Conservation (phyloP, 2,113 vertebrate genomes). For the Pleuronectes platessa region DNA sequence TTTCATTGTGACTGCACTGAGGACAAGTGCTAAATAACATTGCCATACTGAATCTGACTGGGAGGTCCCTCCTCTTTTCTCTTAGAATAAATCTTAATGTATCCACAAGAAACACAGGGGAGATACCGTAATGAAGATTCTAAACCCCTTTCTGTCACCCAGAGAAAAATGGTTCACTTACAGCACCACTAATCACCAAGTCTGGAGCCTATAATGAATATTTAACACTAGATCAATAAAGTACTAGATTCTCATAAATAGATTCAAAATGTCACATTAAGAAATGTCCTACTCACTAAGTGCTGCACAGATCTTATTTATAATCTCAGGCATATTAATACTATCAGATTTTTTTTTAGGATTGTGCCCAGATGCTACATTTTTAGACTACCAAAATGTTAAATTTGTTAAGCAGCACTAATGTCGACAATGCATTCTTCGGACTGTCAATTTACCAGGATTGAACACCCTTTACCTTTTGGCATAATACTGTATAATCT, state of each 20-base stretch:
- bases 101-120: neutral
- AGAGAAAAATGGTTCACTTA: constrained; percentile 63
- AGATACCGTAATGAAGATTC: constrained; percentile 18
- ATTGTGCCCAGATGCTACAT: too few relatives aligned
- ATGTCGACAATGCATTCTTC: too few relatives aligned
- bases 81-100: constrained; percentile 13
- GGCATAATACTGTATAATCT: too few relatives aligned
- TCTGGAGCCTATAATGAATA: constrained; percentile 69
- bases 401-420: too few relatives aligned
- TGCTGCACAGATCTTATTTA: constrained; percentile 2
- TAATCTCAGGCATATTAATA: constrained; percentile 1
- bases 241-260: constrained; percentile 60
- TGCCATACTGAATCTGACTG: neutral
- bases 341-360: neutral
- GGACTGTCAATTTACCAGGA: too few relatives aligned
- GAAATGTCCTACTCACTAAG: neutral
- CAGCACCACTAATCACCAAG: constrained; percentile 69
- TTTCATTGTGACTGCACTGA: constrained; percentile 4
- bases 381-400: too few relatives aligned
- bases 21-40: constrained; percentile 16
- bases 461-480: too few relatives aligned
- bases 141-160: constrained; percentile 60
- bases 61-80: neutral
- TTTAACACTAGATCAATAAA: constrained; percentile 78
- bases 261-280: constrained; percentile 51